phyloP scores from a whole-genome alignment of 2,797 vertebrate species.

The Chaetophractus vellerosus region DNA sequence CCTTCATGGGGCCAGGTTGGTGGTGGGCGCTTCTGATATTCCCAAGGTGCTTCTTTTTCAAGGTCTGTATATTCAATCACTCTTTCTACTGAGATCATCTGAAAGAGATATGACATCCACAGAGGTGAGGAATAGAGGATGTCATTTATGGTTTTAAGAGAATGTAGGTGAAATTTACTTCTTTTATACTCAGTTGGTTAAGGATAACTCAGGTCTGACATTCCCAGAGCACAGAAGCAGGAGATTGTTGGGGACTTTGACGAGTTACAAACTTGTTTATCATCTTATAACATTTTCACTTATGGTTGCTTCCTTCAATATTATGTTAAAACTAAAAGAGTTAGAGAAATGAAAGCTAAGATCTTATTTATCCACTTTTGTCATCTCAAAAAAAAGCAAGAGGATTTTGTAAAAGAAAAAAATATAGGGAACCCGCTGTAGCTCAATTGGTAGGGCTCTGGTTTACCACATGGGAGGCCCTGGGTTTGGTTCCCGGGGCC shows the following conservation, averaged over 20 bases:
- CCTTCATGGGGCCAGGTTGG: slow-evolving; percentile 94
- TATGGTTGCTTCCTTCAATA: not conserved
- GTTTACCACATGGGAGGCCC: too few species aligned
- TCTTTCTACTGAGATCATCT: slow-evolving; percentile 98
- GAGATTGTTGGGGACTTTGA: not conserved
- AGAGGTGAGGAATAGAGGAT: accelerated
- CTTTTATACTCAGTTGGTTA: not conserved
- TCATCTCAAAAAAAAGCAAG: not conserved
- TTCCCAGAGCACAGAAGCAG: not conserved
- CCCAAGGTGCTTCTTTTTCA: slow-evolving; percentile 96
- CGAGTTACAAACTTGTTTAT: too few species aligned
- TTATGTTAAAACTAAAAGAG: not conserved
- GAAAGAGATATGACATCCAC: not conserved
- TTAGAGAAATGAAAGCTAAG: not conserved
- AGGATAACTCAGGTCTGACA: not conserved
- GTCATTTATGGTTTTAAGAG: not conserved
- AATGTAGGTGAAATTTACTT: not conserved
- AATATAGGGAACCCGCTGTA: too few species aligned
- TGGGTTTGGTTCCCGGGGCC: too few species aligned
- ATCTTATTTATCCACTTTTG: not conserved
- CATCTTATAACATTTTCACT: not conserved
- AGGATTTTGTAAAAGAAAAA: not conserved
- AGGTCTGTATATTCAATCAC: slow-evolving; percentile 97
- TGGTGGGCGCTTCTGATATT: slow-evolving; percentile 92
- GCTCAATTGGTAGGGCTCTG: too few species aligned